Percentiles rank a stretch among this genome's conserved stretches.
Conservation (phyloP, 2,113 vertebrate genomes). For the Lipophrys pholis region DNA sequence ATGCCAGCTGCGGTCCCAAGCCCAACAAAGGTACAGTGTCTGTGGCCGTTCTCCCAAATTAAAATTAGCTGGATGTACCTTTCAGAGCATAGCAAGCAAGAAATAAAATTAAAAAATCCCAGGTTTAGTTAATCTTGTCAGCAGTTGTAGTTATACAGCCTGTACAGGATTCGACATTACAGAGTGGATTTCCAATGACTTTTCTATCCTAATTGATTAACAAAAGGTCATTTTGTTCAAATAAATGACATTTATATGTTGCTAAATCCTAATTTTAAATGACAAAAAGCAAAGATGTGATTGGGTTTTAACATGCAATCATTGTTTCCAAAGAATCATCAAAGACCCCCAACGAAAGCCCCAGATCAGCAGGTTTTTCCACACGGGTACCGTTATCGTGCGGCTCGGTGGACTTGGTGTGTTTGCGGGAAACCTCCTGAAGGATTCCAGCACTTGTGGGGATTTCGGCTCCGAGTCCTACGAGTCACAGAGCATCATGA, state of each 20-base stretch:
- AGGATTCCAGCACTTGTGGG: conserved; percentile 48
- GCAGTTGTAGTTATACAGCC: not conserved
- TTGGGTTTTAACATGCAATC: too few relatives aligned
- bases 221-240: too few relatives aligned
- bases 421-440: conserved; percentile 40
- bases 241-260: too few relatives aligned
- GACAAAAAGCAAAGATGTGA: too few relatives aligned
- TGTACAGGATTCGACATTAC: not conserved
- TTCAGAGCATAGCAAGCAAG: too few relatives aligned
- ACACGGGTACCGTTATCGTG: conserved; percentile 44
- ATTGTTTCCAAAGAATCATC: not conserved
- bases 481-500: conserved; percentile 64
- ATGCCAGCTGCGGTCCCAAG: too few relatives aligned
- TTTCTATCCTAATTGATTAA: too few relatives aligned
- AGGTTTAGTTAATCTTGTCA: not conserved
- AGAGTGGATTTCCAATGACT: conserved; percentile 8
- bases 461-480: conserved; percentile 58
- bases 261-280: too few relatives aligned
- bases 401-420: conserved; percentile 17
- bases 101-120: too few relatives aligned
- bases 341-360: conserved; percentile 17
- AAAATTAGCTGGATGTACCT: too few relatives aligned
- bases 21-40: too few relatives aligned
- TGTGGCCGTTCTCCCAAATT: too few relatives aligned
- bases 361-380: conserved; percentile 22